phyloP scores from a whole-genome alignment of 2,113 vertebrate genomes.

The Callipepla californica region DNA sequence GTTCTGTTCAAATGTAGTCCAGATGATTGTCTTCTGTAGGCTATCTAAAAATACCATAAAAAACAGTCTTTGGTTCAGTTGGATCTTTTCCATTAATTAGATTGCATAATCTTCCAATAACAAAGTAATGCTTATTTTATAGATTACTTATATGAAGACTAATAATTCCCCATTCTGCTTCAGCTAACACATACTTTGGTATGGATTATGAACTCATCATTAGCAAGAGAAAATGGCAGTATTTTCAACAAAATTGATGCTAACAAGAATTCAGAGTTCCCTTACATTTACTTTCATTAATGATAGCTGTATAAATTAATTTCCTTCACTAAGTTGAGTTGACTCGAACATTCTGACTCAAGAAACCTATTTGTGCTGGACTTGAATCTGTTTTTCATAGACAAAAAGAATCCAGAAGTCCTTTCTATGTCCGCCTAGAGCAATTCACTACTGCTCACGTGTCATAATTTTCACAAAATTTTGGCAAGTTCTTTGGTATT shows the following conservation, averaged over 20 bases:
- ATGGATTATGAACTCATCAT: conserved; percentile 23
- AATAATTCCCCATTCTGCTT: conserved; percentile 42
- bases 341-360: conserved; percentile 1
- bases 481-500: neutral
- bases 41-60: conserved; percentile 36
- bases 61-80: neutral
- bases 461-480: neutral
- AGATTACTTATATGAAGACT: conserved; percentile 15
- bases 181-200: conserved; percentile 35
- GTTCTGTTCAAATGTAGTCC: neutral
- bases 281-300: conserved; percentile 46
- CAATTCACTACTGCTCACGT: neutral
- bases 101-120: conserved; percentile 28
- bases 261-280: conserved; percentile 39
- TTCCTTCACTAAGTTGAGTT: conserved; percentile 11
- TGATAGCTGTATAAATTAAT: neutral
- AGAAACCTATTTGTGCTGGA: neutral
- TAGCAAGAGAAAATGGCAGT: conserved; percentile 31
- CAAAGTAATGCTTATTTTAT: conserved; percentile 47
- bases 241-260: conserved; percentile 43
- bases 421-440: neutral
- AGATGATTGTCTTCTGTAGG: conserved; percentile 23
- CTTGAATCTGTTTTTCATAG: neutral
- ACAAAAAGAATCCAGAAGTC: neutral
- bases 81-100: conserved; percentile 4